Conservation (phyloP, 2,113 vertebrate genomes). For the Pelodiscus sinensis region DNA sequence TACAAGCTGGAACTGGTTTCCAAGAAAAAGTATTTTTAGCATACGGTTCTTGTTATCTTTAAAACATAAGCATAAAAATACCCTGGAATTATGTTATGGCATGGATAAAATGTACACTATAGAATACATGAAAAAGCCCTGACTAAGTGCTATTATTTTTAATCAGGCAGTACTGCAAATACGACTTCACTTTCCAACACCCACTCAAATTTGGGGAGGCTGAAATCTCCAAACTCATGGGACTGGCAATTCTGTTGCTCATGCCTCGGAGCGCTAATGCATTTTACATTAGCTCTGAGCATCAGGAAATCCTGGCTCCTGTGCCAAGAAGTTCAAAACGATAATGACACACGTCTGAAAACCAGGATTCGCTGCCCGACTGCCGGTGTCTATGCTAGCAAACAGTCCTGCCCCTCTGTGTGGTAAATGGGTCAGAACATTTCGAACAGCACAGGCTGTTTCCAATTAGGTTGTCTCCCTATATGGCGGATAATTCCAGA, state of each 20-base stretch:
- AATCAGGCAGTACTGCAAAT: conserved; percentile 79
- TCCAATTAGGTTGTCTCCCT: conserved; percentile 71
- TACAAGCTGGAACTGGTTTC: conserved; percentile 81
- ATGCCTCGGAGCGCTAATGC: conserved; percentile 75
- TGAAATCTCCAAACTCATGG: conserved; percentile 61
- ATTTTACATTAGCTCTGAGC: conserved; percentile 78
- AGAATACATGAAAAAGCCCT: conserved; percentile 66
- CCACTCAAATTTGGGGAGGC: conserved; percentile 62
- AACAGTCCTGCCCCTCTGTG: conserved; percentile 56
- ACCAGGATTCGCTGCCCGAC: conserved; percentile 47
- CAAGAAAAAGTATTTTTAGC: conserved; percentile 72
- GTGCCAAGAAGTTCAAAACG: conserved; percentile 69
- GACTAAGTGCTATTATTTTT: conserved; percentile 82
- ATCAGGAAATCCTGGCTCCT: conserved; percentile 73
- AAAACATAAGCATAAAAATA: conserved; percentile 80
- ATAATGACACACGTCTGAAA: conserved; percentile 75
- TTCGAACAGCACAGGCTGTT: conserved; percentile 67
- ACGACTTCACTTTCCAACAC: conserved; percentile 77
- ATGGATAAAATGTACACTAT: conserved; percentile 69
- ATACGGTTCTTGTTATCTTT: conserved; percentile 83
- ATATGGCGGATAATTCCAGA: conserved; percentile 47
- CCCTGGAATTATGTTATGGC: conserved; percentile 75
- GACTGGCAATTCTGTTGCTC: conserved; percentile 70
- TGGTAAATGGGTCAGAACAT: conserved; percentile 60
- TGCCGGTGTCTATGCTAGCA: conserved; percentile 78